Base-by-base conservation (phyloP, 53 echinoderm and acorn worm genomes). In the Paelopatides confundens region DNA sequence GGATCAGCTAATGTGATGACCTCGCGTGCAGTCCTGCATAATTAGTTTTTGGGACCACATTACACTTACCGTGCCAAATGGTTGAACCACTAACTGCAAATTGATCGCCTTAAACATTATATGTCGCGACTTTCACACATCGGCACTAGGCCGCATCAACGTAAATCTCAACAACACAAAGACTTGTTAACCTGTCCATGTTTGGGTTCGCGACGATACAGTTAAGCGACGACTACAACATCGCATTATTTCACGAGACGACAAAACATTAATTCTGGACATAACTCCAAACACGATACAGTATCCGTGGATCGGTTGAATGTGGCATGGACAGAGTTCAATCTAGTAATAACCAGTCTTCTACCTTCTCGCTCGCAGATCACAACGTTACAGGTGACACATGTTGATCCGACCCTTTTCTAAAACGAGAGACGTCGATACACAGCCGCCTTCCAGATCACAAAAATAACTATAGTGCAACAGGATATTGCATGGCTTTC, bases 1-100 rank as follows among this genome's bases (percentile, higher is more conserved):
- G n/a, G n/a, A n/a, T n/a, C n/a, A n/a, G n/a, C n/a, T n/a, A n/a
- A n/a, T n/a, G n/a, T n/a, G 28, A 26, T 28, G 86, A 90, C 38
- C 27, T 86, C 13, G 64, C 48, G 15, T 86, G 90, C 50, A 86
- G 65, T 29, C 37, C 63, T 2, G 90, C 86, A 3, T 78, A 90
- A 32, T 14, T 90, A 48, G 90, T 90, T 34, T 90, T 28, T 36
- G 86, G 90, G 3, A 78, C 86, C 1, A 86, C 90, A 1, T 53
- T 89, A 1, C 26, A 6, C 1, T 51, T 79, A 15, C 90, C 86
- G 1, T 34, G 66, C 5, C 35, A 89, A 15, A 32, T 78, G 47
- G 52, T 86, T 15, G 23, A 18, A 3, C 43, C 7, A 43, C 11
- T 11, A 43, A 43, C 43, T 7, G n/a, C n/a, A 88, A 35, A 68